Conservation (phyloP, 2,888 invertebrate genomes). For the Trichacis sp. region DNA sequence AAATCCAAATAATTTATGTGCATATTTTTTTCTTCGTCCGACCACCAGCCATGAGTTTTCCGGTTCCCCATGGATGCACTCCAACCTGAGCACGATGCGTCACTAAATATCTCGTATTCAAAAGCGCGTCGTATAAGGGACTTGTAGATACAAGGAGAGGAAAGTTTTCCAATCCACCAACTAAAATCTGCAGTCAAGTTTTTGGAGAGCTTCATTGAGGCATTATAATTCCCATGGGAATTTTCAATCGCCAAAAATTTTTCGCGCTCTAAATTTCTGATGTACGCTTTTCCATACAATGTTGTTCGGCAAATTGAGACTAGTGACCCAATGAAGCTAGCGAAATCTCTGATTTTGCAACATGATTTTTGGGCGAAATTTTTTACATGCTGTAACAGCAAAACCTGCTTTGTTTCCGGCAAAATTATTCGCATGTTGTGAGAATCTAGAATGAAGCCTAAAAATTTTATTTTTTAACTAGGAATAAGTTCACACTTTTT, state of each 20-base stretch:
- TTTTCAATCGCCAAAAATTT: slow-evolving; percentile 13
- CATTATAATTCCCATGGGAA: too few species aligned
- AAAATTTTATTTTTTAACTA: not conserved
- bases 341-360: slow-evolving; percentile 26
- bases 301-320: slow-evolving; percentile 23
- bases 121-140: slow-evolving; percentile 4
- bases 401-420: too few species aligned
- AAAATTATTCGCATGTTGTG: not conserved
- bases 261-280: slow-evolving; percentile 20
- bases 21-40: slow-evolving; percentile 12
- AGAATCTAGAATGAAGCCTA: slow-evolving; percentile 17
- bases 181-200: slow-evolving; percentile 2
- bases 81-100: slow-evolving; percentile 44
- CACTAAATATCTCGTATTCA: slow-evolving; percentile 27
- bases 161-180: slow-evolving; percentile 31
- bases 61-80: slow-evolving; percentile 30
- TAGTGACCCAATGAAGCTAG: slow-evolving; percentile 27
- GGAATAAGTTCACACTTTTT: slow-evolving; percentile 5
- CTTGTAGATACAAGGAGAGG: slow-evolving; percentile 1
- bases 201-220: too few species aligned
- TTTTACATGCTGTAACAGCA: too few species aligned
- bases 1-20: slow-evolving; percentile 41
- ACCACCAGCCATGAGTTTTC: slow-evolving; percentile 43
- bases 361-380: too few species aligned
- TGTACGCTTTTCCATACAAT: slow-evolving; percentile 18